phyloP scores from a whole-genome alignment of 2,113 vertebrate species.

The Epinephelus lanceolatus region DNA sequence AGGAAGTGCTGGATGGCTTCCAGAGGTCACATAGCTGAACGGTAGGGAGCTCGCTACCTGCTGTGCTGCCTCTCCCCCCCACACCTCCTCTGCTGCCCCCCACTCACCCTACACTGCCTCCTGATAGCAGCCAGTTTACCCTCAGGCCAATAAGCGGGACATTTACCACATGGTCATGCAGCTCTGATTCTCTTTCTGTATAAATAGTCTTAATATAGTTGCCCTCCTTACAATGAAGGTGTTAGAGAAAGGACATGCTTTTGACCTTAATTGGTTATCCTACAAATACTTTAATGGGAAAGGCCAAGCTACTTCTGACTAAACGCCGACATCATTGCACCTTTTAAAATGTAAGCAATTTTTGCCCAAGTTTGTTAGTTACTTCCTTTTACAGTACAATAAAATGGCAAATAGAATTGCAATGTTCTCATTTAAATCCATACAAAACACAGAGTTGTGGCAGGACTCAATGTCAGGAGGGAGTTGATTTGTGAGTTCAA shows the following conservation, averaged over 20 bases:
- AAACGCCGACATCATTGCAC: neutral
- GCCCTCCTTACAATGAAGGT: slow-evolving; percentile 66
- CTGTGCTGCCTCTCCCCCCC: slow-evolving; percentile 49
- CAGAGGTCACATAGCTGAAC: slow-evolving; percentile 69
- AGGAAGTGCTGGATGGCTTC: slow-evolving; percentile 60
- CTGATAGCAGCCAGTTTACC: slow-evolving; percentile 68
- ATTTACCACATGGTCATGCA: slow-evolving; percentile 56
- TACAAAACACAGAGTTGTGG: neutral
- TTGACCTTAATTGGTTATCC: slow-evolving; percentile 63
- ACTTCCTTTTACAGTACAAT: neutral
- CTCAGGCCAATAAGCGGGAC: slow-evolving; percentile 65
- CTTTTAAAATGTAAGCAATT: slow-evolving; percentile 13
- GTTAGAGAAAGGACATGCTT: slow-evolving; percentile 60
- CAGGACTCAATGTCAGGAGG: neutral
- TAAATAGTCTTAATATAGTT: slow-evolving; percentile 71
- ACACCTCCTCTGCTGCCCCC: neutral
- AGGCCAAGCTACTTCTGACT: slow-evolving; percentile 11
- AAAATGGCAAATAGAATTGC: neutral
- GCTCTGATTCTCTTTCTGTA: slow-evolving; percentile 58
- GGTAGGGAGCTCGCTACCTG: slow-evolving; percentile 45
- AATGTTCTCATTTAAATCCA: neutral
- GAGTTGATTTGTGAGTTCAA: neutral
- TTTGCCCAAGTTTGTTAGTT: neutral
- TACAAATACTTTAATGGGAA: slow-evolving; percentile 38
- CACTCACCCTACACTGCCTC: slow-evolving; percentile 42